A percentile compares a stretch with the other conserved stretches of the same genome.
phyloP scores from a whole-genome alignment of 2,797 vertebrate species.

The Anas flavirostris region DNA sequence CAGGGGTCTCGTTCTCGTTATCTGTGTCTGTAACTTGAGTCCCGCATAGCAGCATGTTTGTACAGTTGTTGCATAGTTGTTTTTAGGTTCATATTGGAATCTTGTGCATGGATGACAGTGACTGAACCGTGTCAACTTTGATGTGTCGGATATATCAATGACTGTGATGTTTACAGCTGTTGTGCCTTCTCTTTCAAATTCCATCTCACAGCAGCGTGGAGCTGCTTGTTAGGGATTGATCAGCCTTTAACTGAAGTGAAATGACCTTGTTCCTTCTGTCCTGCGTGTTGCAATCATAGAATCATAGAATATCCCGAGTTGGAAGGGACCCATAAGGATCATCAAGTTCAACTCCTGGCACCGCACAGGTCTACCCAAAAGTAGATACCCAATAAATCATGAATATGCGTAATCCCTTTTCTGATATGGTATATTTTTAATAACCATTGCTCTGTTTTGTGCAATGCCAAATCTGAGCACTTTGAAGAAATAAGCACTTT shows the following conservation, averaged over 20 bases:
- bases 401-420: neutral
- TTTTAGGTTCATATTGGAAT: slow-evolving; percentile 86
- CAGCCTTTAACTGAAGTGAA: slow-evolving; percentile 50
- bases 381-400: neutral
- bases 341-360: too few relatives aligned
- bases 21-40: slow-evolving; percentile 20
- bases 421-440: neutral
- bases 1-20: neutral
- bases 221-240: slow-evolving; percentile 62
- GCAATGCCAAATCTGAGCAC: neutral
- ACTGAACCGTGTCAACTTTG: slow-evolving; percentile 80
- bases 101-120: slow-evolving; percentile 76
- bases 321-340: too few relatives aligned
- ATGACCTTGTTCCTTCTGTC: slow-evolving; percentile 54
- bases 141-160: slow-evolving; percentile 61
- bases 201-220: slow-evolving; percentile 63
- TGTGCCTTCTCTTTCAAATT: slow-evolving; percentile 72
- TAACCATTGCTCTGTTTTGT: neutral
- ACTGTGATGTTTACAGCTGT: slow-evolving; percentile 85
- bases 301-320: too few relatives aligned
- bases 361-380: too few relatives aligned
- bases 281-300: neutral
- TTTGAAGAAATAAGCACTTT: neutral
- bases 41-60: slow-evolving; percentile 74
- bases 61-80: slow-evolving; percentile 87